Evolutionary conservation across 2,888 invertebrate species (phyloP).

Genomic region (Rhimphoctona megacephalus): DNA sequence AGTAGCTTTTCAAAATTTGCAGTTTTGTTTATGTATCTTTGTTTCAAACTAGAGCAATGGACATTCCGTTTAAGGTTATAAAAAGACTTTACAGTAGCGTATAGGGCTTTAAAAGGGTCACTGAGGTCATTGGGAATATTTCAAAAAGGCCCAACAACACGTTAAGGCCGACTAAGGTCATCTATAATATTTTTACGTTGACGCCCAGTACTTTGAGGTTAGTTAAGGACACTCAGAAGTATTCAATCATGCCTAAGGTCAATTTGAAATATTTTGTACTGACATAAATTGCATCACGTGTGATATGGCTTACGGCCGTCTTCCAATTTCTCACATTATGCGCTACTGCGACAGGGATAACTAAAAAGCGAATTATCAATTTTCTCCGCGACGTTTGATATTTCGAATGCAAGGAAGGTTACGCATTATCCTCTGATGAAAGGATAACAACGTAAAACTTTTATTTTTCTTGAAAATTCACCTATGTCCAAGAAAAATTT

Average conservation of each 20-base stretch:
- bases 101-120: neutral
- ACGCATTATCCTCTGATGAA: neutral
- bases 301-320: neutral
- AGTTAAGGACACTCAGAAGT: neutral
- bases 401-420: neutral
- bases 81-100: neutral
- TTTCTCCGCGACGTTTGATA: too few relatives aligned
- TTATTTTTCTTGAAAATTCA: neutral
- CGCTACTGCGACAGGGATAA: too few relatives aligned
- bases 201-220: neutral
- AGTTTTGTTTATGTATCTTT: neutral
- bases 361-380: too few relatives aligned
- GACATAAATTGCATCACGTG: neutral
- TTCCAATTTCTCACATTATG: neutral
- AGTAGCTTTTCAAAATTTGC: neutral
- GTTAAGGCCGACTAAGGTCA: neutral
- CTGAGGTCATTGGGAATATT: neutral
- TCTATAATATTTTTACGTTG: neutral
- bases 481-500: neutral
- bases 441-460: neutral
- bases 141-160: neutral
- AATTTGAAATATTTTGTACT: neutral
- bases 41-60: neutral
- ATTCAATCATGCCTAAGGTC: neutral
- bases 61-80: neutral